Evolutionary conservation across 2,797 vertebrate species (phyloP), one percentile per base, ranked within the genome.

Genomic region (Nyctalus aviator): DNA sequence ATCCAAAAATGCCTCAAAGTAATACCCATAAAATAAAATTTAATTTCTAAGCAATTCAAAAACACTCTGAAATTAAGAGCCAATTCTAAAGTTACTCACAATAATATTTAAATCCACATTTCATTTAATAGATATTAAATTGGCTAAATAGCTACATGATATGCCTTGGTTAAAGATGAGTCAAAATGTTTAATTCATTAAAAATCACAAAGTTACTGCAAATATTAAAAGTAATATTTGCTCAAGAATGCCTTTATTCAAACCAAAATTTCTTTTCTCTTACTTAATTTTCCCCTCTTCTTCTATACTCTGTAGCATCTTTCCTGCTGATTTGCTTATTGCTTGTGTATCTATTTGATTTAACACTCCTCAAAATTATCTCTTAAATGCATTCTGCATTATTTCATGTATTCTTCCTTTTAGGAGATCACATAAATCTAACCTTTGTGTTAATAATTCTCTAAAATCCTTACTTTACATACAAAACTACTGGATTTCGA

Each of bases 1-100:
- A 87, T 91, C 53, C 30, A 82, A 78, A 96, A 91, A 83, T 82
- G 3, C 17, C 32, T 73, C 66, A 90, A 91, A 73, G 13, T 21
- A 87, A 69, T 86, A 35, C 7, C 2, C 4, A 20, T 30, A 85
- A 66, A 83, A 91, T 50, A 20, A 93, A 94, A 81, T 30, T 66
- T 82, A 84, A 81, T 71, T 84, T 93, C 30, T 87, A 62, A 93
- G 44, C 3, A 92, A 30, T 85, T 93, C 53, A 94, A 8, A 91
- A 84, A 77, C 35, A 73, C 12, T 68, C 8, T 73, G 37, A 15
- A 88, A 88, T 92, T 93, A 81, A 44, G 13, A 62, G 3, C 17
- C 27, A 84, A 84, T 14, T 78, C 20, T n/a, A 87, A 88, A 84
- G 12, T 69, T 81, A 50, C 2, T 64, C 27, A 95, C 11, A 76